Evolutionary conservation across 2,888 invertebrate genomes (phyloP), one percentile per base, ranked within the genome.

Genomic region (Molanna angustata): DNA sequence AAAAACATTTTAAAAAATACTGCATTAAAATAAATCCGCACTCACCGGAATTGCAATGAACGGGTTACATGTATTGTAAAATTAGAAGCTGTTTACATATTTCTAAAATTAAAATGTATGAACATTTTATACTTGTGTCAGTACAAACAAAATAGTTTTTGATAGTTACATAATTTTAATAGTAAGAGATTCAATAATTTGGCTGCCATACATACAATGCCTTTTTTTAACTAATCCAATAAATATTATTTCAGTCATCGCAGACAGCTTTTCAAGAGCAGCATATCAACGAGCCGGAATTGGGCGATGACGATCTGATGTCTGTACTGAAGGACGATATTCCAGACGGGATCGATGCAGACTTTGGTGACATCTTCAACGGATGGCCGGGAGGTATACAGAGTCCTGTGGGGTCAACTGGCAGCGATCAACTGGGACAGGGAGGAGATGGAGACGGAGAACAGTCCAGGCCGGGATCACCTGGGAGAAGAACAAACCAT

Each of bases 361-460:
- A 87, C 63, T 80, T 86, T 63, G 84, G 83, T 57, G 92, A 90
- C 69, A 85, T 92, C 67, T 89, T 93, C 72, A 83, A 80, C 64
- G 72, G 74, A 39, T 85, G 85, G 85, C 78, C 79, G 3, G 39
- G 59, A 1, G 68, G 67, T 20, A 64, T 65, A 14, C 78, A 78
- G 48, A 82, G 82, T 61, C 85, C 85, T 27, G 76, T 76, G 56
- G 78, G 74, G 39, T 82, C 81, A 67, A 83, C 84, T 54, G 70
- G 72, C 58, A 65, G 73, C 2, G 71, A 66, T 22, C 40, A 72
- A 56, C 52, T 47, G 13, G 50, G 45, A 6, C 47, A 48, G 27
- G 52, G 45, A 20, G 58, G 48, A 7, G 53, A 47, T 2, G 57
- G 49, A 14, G 55, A 47, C 13, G 56, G 49, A 3, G 44, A 40